A percentile compares a stretch with the other conserved stretches of the same genome.
Conservation (phyloP, 2,797 vertebrate species). For the Tamandua tetradactyla region DNA sequence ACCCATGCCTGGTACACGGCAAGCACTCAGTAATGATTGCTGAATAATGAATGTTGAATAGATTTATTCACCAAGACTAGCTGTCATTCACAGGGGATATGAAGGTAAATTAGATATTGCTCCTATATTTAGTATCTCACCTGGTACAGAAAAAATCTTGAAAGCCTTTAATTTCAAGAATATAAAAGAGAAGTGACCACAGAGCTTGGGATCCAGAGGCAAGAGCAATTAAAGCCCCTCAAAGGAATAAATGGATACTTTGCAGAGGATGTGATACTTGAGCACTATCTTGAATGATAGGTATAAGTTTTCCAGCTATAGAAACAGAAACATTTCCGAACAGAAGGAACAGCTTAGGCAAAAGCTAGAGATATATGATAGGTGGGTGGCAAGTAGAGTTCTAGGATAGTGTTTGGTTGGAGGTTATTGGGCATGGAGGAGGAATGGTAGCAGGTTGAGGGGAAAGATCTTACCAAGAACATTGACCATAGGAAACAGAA, state of each 20-base stretch:
- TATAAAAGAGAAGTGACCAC: background rate
- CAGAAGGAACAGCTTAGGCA: background rate
- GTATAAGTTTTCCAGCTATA: background rate
- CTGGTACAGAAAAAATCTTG: background rate
- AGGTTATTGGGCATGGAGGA: background rate
- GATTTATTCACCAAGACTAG: background rate
- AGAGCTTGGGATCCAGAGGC: background rate
- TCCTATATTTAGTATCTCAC: background rate
- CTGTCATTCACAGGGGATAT: background rate
- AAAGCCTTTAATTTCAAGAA: conserved; percentile 2
- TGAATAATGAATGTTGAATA: background rate
- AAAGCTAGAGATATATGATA: background rate
- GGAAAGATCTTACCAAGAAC: background rate
- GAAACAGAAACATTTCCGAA: background rate
- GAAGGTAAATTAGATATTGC: background rate
- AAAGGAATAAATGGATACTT: background rate
- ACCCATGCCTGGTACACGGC: background rate
- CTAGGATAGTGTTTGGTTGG: background rate
- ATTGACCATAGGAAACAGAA: background rate
- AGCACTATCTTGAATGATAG: background rate
- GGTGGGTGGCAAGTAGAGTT: background rate
- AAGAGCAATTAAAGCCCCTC: background rate
- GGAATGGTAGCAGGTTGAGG: background rate
- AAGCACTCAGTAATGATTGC: background rate
- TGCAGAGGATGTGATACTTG: background rate